Percentiles rank a stretch among this genome's conserved stretches.
These are phyloP conservation scores for Flabesymbios commensalis DNA, from an alignment of 2,888 invertebrate genomes.

Conservation along the genomic window DNA sequence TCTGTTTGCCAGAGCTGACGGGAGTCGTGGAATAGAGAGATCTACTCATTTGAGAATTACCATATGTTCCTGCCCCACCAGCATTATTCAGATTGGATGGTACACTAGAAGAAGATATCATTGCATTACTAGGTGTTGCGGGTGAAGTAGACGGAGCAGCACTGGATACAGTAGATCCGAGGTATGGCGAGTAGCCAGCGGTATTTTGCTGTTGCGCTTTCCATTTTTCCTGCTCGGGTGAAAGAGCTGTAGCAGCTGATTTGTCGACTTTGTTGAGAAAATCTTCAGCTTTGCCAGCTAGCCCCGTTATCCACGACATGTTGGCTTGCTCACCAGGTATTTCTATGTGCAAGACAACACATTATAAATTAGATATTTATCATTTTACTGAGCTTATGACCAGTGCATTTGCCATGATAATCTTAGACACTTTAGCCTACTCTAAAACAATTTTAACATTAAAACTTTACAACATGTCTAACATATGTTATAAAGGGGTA, in stretches of 20 bases:
- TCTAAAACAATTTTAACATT: no score
- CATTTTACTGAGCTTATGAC: no score
- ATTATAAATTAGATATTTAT: no score
- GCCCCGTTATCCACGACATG: slow-evolving; percentile 77
- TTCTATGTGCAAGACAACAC: no score
- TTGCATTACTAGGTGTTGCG: background rate
- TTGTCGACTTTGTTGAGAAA: slow-evolving; percentile 77
- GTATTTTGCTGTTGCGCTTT: background rate
- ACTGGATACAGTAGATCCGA: background rate
- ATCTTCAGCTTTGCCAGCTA: slow-evolving; percentile 76
- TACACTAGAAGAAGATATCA: slow-evolving; percentile 42
- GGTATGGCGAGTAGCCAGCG: slow-evolving; percentile 1
- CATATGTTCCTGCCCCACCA: slow-evolving; percentile 15
- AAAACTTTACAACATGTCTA: no score
- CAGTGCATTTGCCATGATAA: no score
- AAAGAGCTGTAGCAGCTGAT: slow-evolving; percentile 71
- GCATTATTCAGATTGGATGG: slow-evolving; percentile 38
- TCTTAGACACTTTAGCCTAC: no score
- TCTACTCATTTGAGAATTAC: slow-evolving; percentile 21
- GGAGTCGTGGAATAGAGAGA: background rate
- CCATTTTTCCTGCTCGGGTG: slow-evolving; percentile 31
- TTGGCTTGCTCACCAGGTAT: no score
- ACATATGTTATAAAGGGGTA: no score
- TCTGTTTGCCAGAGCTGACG: background rate
- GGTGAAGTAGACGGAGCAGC: background rate